phyloP scores from a whole-genome alignment of 2,113 vertebrate genomes.

The Marmota flaviventris region DNA sequence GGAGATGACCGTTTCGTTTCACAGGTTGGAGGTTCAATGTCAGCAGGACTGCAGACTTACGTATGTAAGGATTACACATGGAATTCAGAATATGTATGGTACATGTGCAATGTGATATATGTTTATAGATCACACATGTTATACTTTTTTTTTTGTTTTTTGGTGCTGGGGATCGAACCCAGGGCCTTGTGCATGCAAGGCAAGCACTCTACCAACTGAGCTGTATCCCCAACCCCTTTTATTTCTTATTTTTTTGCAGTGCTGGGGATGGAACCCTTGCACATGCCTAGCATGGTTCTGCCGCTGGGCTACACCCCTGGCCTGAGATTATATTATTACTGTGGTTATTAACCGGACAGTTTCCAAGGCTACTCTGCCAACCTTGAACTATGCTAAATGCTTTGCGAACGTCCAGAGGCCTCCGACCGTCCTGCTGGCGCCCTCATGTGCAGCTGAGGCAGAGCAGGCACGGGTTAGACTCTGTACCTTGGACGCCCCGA shows the following conservation, averaged over 20 bases:
- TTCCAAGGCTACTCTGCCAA: background rate
- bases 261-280: background rate
- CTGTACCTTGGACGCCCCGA: background rate
- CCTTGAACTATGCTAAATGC: background rate
- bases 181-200: no score
- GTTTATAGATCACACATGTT: background rate
- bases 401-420: background rate
- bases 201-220: no score
- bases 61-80: background rate
- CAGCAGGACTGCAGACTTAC: background rate
- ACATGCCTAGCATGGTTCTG: background rate
- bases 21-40: background rate
- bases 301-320: background rate
- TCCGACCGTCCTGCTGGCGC: rapidly evolving
- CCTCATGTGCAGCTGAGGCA: background rate
- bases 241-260: background rate
- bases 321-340: background rate
- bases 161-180: no score
- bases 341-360: background rate
- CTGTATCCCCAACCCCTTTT: no score
- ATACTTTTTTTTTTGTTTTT: no score
- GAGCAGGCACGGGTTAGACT: background rate
- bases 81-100: no score
- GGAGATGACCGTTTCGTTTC: background rate
- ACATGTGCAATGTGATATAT: no score